Evolutionary conservation across 2,113 vertebrate species (phyloP).

Genomic region (Protobothrops flavoviridis): DNA sequence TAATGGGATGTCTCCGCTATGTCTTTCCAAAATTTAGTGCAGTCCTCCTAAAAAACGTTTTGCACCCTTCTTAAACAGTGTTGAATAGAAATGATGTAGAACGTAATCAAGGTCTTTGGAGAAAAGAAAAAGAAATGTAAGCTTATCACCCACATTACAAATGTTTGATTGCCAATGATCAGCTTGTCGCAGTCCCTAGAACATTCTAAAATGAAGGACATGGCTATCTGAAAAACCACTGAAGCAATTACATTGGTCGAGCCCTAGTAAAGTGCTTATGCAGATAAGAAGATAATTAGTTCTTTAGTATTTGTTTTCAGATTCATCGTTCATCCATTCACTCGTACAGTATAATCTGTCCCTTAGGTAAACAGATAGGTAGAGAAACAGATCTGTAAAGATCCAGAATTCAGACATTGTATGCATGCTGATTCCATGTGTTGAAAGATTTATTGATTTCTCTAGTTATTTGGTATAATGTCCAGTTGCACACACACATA

Average conservation of each 20-base stretch:
- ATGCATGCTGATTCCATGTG: neutral
- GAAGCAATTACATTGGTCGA: neutral
- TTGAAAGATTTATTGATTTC: fast-evolving
- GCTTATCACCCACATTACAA: neutral
- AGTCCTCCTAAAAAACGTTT: neutral
- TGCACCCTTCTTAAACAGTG: neutral
- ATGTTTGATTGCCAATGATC: neutral
- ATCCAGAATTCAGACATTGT: neutral
- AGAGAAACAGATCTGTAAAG: slow-evolving; percentile 15
- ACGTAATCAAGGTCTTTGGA: neutral
- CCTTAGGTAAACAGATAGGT: neutral
- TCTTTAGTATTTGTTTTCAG: slow-evolving; percentile 21
- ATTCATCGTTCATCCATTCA: neutral
- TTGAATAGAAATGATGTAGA: neutral
- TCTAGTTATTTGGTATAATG: neutral
- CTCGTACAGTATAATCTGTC: neutral
- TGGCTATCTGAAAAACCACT: neutral
- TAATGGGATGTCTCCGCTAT: neutral
- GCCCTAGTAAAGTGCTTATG: neutral
- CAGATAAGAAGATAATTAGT: neutral
- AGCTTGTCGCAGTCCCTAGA: neutral
- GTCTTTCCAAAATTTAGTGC: neutral
- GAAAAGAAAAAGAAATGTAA: neutral
- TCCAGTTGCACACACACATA: neutral
- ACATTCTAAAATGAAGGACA: neutral